A percentile compares a stretch with the other conserved stretches of the same genome.
These are phyloP conservation scores for Dryobates pubescens DNA, from an alignment of 2,797 vertebrate genomes.

Conservation along the genomic window DNA sequence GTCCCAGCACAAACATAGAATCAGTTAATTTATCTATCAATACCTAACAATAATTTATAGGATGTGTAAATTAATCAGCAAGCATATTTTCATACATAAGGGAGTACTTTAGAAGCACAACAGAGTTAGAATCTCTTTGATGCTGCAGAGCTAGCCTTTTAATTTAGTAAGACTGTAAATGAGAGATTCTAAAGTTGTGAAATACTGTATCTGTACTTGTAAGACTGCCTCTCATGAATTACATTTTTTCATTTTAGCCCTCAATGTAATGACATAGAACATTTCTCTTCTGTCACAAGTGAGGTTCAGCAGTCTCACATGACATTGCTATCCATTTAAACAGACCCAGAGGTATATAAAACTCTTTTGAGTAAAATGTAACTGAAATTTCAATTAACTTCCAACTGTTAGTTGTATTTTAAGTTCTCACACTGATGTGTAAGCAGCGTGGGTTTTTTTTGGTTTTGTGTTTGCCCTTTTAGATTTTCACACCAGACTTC, in stretches of 20 bases:
- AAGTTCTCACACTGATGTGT: background rate
- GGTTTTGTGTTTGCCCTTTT: background rate
- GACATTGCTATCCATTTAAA: background rate
- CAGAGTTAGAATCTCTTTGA: conserved; percentile 2
- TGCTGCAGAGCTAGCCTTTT: conserved; percentile 16
- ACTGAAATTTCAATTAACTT: background rate
- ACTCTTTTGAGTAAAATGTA: background rate
- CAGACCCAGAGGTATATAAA: background rate
- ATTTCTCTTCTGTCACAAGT: background rate
- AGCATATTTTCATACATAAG: background rate
- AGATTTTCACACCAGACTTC: conserved; percentile 1
- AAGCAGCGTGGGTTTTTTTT: background rate
- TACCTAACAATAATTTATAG: background rate
- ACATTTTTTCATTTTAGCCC: background rate
- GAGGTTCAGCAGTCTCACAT: background rate
- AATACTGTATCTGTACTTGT: background rate
- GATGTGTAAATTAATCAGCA: background rate
- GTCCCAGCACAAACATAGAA: background rate
- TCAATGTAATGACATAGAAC: background rate
- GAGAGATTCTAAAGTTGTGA: conserved; percentile 27
- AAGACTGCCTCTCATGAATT: background rate
- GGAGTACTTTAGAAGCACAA: background rate
- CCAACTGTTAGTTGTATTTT: conserved; percentile 4
- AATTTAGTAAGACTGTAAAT: background rate
- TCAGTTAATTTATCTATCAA: background rate